Base-by-base conservation (phyloP, 2,888 invertebrate species). In the Diachrysia chrysitis region DNA sequence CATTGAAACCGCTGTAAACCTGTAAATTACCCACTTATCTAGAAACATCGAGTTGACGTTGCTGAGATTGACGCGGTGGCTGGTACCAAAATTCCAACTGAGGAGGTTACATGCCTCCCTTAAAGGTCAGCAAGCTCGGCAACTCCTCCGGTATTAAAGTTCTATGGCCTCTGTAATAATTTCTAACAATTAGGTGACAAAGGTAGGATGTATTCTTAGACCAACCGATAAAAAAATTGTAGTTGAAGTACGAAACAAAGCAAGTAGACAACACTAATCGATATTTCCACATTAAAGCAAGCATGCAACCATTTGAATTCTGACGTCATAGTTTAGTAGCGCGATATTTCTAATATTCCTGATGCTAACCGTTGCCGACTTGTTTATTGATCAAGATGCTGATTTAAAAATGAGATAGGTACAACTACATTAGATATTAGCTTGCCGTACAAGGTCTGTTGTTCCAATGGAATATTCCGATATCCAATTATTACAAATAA, bases 331-430 rank as follows among this genome's bases (percentile, higher is more conserved):
- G 48, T 19, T 21, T 21, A 10, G 48, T 51, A 51, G 48, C 9
- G n/a, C 12, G 12, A 42, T 35, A 32, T 71, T 71, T 37, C 23
- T 63, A 57, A 16, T 65, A 76, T 10, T 42, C 57, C 35, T 76
- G 25, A 35, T 25, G 9, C 51, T 42, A 42, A 60, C 60, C 46
- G 29, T 29, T 10, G 21, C 29, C 53, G 58, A 48, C 29, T 58
- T 23, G 6, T 55, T 61, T n/a, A 37, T 16, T 67, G 14, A 58
- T 58, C 48, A 59, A 53, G 53, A 76, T 54, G 48, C 21, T 51
- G 32, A 55, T 64, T 29, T 32, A 2, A 54, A 57, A 70, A 64
- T 46, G n/a, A 73, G 58, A 59, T 71, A 73, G 58, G 57, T 71
- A 58, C 21, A 23, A n/a, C 32, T 16, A 51, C 48, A 51, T 51